A percentile compares a stretch with the other conserved stretches of the same genome.
These are phyloP conservation scores for Gymnobelideus leadbeateri DNA, from an alignment of 2,113 vertebrate species.

Conservation along the genomic window DNA sequence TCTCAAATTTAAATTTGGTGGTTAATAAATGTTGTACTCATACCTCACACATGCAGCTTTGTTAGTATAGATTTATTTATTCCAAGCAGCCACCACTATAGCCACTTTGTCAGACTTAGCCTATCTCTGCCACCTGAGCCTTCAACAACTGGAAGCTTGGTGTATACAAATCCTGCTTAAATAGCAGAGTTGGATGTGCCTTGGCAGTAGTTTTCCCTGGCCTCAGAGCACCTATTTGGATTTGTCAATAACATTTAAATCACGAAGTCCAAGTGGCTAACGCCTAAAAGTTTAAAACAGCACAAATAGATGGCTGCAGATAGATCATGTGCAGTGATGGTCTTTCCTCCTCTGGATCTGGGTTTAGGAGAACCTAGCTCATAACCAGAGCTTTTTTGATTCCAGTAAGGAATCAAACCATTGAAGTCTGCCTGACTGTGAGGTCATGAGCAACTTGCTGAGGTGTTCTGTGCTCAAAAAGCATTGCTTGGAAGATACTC, in stretches of 20 bases:
- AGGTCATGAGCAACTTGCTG: neutral
- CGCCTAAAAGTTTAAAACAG: neutral
- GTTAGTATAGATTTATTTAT: neutral
- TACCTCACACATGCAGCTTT: slow-evolving; percentile 3
- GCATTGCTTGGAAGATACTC: neutral
- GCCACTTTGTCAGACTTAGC: neutral
- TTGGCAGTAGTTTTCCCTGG: neutral
- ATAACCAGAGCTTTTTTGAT: neutral
- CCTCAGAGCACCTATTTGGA: neutral
- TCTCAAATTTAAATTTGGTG: neutral
- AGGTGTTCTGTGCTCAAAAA: neutral
- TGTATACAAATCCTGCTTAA: neutral
- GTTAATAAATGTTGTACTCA: neutral
- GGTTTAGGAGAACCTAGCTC: neutral
- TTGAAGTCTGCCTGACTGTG: neutral
- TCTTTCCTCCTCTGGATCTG: neutral
- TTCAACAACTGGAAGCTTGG: neutral
- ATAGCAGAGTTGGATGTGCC: neutral
- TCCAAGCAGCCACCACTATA: neutral
- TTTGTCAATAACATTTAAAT: neutral
- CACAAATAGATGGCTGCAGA: neutral
- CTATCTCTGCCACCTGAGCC: neutral
- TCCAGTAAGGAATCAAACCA: neutral
- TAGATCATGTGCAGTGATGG: neutral
- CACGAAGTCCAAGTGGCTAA: neutral